Evolutionary conservation across 1,140 invertebrate genomes (phyloP).

Genomic region (Drosophila sulfurigaster): DNA sequence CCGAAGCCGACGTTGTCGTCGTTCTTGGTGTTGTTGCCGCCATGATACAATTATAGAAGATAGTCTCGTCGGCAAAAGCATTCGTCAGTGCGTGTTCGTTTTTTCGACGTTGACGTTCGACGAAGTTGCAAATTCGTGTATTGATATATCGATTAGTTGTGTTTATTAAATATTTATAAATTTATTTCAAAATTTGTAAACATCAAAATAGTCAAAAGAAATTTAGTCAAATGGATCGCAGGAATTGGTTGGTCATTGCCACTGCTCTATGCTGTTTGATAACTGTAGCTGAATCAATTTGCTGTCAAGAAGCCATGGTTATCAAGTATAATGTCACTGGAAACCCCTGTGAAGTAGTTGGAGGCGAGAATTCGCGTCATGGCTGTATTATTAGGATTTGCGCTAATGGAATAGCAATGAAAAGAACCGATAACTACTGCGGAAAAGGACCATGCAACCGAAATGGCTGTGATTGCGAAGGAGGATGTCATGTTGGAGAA

Average conservation of each 20-base stretch:
- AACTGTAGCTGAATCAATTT: not conserved
- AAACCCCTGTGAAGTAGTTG: not conserved
- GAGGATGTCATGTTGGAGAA: not conserved
- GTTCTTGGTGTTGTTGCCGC: conserved; percentile 35
- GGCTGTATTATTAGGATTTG: not conserved
- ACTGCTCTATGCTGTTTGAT: not conserved
- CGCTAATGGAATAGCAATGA: not conserved
- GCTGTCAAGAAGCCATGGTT: not conserved
- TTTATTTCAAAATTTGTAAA: too few species aligned
- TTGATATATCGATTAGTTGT: too few species aligned
- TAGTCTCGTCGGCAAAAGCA: too few species aligned
- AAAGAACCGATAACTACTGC: not conserved
- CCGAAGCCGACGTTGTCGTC: conserved; percentile 30
- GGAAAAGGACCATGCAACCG: not conserved
- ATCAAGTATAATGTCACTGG: not conserved
- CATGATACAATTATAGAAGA: too few species aligned
- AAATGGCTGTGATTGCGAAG: not conserved
- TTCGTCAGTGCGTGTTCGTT: too few species aligned
- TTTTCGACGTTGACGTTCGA: too few species aligned
- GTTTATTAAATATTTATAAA: too few species aligned
- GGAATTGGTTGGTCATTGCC: not conserved
- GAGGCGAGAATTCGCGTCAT: not conserved
- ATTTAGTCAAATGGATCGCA: too few species aligned
- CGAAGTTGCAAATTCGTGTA: too few species aligned
- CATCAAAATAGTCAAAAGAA: not conserved